phyloP scores from a whole-genome alignment of 53 echinoderm and acorn worm species.

The Apostichopus leukothele region DNA sequence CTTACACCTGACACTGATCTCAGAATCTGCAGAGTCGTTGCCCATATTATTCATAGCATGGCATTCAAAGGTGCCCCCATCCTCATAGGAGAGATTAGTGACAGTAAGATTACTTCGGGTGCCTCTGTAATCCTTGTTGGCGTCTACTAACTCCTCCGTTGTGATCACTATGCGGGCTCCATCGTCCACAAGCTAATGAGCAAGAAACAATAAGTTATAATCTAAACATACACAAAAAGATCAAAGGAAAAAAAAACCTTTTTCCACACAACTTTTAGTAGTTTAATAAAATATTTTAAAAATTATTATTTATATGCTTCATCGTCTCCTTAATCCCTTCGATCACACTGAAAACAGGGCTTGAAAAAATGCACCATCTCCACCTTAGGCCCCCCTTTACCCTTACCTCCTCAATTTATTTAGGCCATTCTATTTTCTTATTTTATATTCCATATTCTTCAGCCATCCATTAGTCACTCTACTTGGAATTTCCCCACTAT shows the following conservation, averaged over 20 bases:
- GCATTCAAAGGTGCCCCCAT: conserved; percentile 16
- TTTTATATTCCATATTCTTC: no score
- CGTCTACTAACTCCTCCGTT: background rate
- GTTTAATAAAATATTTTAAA: background rate
- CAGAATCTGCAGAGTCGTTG: background rate
- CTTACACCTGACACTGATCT: conserved; percentile 23
- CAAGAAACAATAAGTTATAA: background rate
- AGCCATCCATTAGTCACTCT: no score
- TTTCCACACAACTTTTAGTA: background rate
- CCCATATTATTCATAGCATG: conserved; percentile 15
- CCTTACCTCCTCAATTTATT: no score
- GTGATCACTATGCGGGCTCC: background rate
- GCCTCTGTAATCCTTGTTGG: background rate
- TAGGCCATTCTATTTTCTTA: background rate
- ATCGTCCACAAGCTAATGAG: background rate
- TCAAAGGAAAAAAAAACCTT: no score
- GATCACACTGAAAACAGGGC: no score
- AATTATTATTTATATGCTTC: no score
- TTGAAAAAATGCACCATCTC: no score
- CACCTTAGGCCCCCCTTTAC: no score
- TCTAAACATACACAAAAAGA: background rate
- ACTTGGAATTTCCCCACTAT: no score
- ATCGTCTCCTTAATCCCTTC: no score
- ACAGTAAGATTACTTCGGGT: background rate
- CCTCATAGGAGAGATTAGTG: background rate